Base-by-base conservation (phyloP, 1,140 invertebrate species). In the Nasonia longicornis region DNA sequence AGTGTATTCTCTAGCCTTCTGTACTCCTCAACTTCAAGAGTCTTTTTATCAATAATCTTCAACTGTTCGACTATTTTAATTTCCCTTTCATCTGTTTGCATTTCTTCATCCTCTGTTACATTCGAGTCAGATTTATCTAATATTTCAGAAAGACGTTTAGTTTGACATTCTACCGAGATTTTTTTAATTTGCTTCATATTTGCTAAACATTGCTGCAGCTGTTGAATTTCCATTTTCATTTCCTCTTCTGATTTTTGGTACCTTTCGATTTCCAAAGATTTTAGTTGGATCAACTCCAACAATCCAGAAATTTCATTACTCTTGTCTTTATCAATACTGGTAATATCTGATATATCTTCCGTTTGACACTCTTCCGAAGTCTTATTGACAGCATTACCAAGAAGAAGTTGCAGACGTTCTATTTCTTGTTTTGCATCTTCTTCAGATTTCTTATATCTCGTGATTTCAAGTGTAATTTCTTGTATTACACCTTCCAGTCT, bases 181-280 rank as follows among this genome's bases (percentile, higher is more conserved):
- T 81, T 26, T 83, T 79, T 0, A 64, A 72, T 14, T 31, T 31
- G 48, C 70, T 3, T 38, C 16, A 20, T 29, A 20, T 64, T 71
- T 31, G 58, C 29, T 16, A 71, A 70, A 58, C 0, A 48, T 66
- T 77, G 11, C 26, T 42, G 35, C 14, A 86, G 67, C 0, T 82
- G 45, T 10, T 11, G 11, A 2, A 74, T 77, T 77, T 79, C 45
- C 16, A 79, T 75, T 16, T 7, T 42, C 31, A 31, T 20, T 78
- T 84, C 79, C 3, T 26, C 29, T n/a, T 82, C 58, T 4, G 73
- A 42, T 78, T 82, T 29, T 66, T 79, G 72, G 6, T 81, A 77
- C 42, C 75, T 81, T 64, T 81, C 58, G 38, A 84, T 72, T 16
- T 84, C 82, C 22, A 14, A 14, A 20, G 76, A 82, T 29, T 77